A percentile compares a stretch with the other conserved stretches of the same genome.
These are phyloP conservation scores for Drosophila saltans DNA, from an alignment of 1,140 invertebrate species.

Conservation along the genomic window DNA sequence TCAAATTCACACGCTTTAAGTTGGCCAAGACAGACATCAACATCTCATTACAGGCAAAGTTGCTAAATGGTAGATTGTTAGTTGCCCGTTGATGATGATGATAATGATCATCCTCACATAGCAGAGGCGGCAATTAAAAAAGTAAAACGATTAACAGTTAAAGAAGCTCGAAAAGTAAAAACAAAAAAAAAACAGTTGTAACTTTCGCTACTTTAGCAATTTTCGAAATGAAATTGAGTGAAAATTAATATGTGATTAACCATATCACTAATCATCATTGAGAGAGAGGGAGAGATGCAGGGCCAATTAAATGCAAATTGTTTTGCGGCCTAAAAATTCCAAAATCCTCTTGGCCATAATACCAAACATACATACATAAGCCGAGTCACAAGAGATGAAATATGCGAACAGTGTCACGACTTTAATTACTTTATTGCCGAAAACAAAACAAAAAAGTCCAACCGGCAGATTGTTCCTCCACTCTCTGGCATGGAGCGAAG, in stretches of 20 bases:
- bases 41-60: constrained; percentile 37
- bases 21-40: constrained; percentile 44
- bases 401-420: constrained; percentile 68
- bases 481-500: constrained; percentile 25
- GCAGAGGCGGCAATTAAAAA: constrained; percentile 70
- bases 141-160: constrained; percentile 63
- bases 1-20: constrained; percentile 69
- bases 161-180: neutral
- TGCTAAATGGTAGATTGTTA: constrained; percentile 24
- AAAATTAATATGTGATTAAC: constrained; percentile 54
- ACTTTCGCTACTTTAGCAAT: constrained; percentile 48
- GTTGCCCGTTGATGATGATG: constrained; percentile 12
- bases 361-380: neutral
- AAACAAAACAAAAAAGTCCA: neutral
- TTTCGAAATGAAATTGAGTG: constrained; percentile 52
- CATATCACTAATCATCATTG: constrained; percentile 20
- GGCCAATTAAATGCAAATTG: constrained; percentile 64
- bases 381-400: constrained; percentile 36
- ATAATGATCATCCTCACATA: constrained; percentile 44
- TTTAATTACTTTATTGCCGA: constrained; percentile 77
- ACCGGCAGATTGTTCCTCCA: neutral
- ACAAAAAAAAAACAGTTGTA: constrained; percentile 17
- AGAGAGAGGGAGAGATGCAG: neutral
- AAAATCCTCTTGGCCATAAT: constrained; percentile 18
- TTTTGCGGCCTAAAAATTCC: constrained; percentile 11